A percentile compares a stretch with the other conserved stretches of the same genome.
phyloP scores from a whole-genome alignment of 2,797 vertebrate species.

The Tenualosa ilisha region DNA sequence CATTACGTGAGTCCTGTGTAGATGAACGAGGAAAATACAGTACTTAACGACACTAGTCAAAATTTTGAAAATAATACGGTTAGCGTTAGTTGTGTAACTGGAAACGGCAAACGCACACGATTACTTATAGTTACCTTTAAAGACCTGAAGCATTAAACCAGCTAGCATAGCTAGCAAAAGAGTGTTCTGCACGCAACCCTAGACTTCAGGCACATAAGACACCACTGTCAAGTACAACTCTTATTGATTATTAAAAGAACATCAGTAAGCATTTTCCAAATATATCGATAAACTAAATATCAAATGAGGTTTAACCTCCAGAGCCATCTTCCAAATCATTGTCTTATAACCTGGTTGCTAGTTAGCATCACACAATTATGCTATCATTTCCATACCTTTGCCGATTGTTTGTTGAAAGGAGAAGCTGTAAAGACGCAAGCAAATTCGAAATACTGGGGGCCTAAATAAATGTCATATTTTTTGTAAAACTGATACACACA shows the following conservation, averaged over 20 bases:
- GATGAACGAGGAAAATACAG: too few relatives aligned
- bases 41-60: too few relatives aligned
- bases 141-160: neutral
- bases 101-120: neutral
- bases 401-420: neutral
- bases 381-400: neutral
- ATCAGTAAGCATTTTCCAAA: neutral
- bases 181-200: neutral
- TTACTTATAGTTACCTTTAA: neutral
- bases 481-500: neutral
- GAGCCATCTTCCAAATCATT: neutral
- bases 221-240: neutral
- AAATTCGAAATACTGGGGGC: too few relatives aligned
- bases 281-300: neutral
- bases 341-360: neutral
- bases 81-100: neutral
- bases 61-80: too few relatives aligned
- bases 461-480: neutral
- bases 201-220: neutral
- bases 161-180: neutral
- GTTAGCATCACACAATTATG: slow-evolving; percentile 11
- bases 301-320: neutral
- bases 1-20: too few relatives aligned
- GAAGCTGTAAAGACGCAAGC: neutral
- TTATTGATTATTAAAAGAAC: neutral